Evolutionary conservation across 2,797 vertebrate species (phyloP).

Genomic region (Synanceia verrucosa): DNA sequence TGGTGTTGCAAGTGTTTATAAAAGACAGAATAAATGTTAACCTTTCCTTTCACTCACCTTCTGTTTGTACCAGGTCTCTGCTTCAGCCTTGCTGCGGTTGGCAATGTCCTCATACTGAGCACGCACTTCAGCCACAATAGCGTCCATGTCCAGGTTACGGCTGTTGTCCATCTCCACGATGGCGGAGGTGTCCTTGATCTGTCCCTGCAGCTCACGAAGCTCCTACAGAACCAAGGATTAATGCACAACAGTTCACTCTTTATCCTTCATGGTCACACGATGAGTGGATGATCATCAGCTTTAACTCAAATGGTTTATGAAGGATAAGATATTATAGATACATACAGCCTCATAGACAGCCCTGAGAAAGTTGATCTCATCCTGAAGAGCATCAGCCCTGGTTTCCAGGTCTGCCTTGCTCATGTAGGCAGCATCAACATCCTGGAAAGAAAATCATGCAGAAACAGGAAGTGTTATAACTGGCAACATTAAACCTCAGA

Average conservation of each 20-base stretch:
- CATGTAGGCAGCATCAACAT: slow-evolving; percentile 94
- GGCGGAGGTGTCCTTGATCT: slow-evolving; percentile 87
- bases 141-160: slow-evolving; percentile 46
- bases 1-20: neutral
- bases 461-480: neutral
- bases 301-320: neutral
- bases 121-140: no score
- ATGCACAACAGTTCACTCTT: slow-evolving; percentile 18
- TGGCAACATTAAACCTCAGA: neutral
- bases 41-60: slow-evolving; percentile 75
- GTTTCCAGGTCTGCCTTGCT: slow-evolving; percentile 93
- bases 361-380: slow-evolving; percentile 94
- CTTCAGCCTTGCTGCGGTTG: no score
- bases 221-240: slow-evolving; percentile 71
- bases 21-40: neutral
- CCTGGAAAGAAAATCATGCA: no score
- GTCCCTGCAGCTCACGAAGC: slow-evolving; percentile 83
- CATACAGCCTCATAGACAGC: slow-evolving; percentile 88
- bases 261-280: neutral
- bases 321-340: neutral
- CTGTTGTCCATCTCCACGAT: slow-evolving; percentile 90
- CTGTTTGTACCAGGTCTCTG: no score
- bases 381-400: slow-evolving; percentile 86
- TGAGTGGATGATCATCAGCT: neutral
- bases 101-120: no score